Base-by-base conservation (phyloP, 2,113 vertebrate genomes). In the Epinephelus moara region DNA sequence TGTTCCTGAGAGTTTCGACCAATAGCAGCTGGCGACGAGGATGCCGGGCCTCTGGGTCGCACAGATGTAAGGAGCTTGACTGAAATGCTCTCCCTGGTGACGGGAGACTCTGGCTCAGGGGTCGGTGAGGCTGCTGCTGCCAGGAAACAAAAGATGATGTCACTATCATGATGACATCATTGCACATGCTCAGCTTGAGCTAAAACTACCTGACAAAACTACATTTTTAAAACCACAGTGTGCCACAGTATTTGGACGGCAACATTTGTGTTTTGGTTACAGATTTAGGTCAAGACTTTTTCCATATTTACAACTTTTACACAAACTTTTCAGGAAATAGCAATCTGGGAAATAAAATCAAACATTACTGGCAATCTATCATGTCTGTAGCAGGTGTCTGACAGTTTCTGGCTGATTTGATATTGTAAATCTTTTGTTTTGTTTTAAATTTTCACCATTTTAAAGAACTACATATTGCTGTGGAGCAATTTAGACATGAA, bases 1-100 rank as follows among this genome's bases (percentile, higher is more conserved):
- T 95, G 93, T 95, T 94, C 96, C 95, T 96, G 95, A 96, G 95
- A 94, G 82, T 91, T 93, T 78, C 55, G 85, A 80, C 83, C 89
- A 59, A 91, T 83, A 63, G 80, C 75, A 19, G 82, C 74, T 3
- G 89, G 37, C 0, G 72, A 62, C 25, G 67, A 72, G 27, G 89
- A 83, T 2, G 80, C 74, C 7, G 70, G 52, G 17, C 81, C 89
- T 80, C 78, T 76, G 17, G 90, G 86, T 81, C 45, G 87, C 72
- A 80, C 89, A 81, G 91, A 90, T 70, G 91, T 89, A 69, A 89
- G 89, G 78, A 94, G 88, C 72, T 85, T 92, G 72, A 91, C 91
- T 49, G 88, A 85, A 70, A 91, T 91, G 90, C 91, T 93, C 88
- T 95, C 95, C 78, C 52, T 88, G 84, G 89, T 13, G 71, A 93